Conservation (phyloP, 1,140 invertebrate genomes). For the Macrotrachela quadricornifera region DNA sequence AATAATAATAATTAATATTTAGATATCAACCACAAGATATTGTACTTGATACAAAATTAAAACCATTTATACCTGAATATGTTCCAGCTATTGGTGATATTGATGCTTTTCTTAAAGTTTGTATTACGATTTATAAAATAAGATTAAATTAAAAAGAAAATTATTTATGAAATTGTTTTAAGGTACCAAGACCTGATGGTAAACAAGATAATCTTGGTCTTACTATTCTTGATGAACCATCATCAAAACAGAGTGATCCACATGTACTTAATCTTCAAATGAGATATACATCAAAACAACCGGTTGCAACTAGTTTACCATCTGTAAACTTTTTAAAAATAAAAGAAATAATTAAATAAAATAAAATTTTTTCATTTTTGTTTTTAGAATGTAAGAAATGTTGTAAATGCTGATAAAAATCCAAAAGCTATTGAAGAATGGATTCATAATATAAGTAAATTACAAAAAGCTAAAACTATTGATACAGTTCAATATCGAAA, state of each 20-base stretch:
- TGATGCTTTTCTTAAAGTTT: constrained; percentile 77
- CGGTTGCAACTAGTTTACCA: constrained; percentile 5
- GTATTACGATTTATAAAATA: constrained; percentile 4
- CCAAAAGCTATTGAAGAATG: constrained; percentile 68
- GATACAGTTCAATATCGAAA: constrained; percentile 58
- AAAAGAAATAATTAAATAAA: no score
- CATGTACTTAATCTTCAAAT: constrained; percentile 76
- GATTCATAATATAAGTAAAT: constrained; percentile 70
- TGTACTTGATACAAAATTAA: constrained; percentile 64
- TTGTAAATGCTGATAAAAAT: constrained; percentile 63
- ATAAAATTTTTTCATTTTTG: no score
- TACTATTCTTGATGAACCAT: constrained; percentile 73
- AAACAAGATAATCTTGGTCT: constrained; percentile 52
- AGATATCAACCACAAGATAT: constrained; percentile 77
- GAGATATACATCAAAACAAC: constrained; percentile 54
- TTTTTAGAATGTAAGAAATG: constrained; percentile 51
- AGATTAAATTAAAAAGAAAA: neutral
- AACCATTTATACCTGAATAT: constrained; percentile 84
- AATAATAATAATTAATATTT: constrained; percentile 12
- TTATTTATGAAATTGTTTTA: neutral
- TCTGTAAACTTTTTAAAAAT: no score
- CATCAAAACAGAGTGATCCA: constrained; percentile 75
- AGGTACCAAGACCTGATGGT: constrained; percentile 53
- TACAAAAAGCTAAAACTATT: constrained; percentile 61
- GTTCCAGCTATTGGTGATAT: constrained; percentile 93